phyloP scores from a whole-genome alignment of 92 coral and sea anemone genomes.

The Porites rus region DNA sequence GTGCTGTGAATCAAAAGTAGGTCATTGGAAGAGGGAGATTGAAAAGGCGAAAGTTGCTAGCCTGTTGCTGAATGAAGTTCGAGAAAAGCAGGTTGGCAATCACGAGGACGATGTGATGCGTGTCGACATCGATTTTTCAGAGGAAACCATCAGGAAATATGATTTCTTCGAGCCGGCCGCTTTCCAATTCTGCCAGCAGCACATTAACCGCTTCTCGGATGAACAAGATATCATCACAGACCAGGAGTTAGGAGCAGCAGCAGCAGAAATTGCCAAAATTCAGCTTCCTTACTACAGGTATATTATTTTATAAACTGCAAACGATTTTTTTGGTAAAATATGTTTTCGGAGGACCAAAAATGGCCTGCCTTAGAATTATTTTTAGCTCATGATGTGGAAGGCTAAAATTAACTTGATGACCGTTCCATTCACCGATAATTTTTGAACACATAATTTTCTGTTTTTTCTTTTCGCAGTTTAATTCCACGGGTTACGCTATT shows the following conservation, averaged over 20 bases:
- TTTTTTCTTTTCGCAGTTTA: conserved; percentile 14
- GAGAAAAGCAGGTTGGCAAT: conserved; percentile 1
- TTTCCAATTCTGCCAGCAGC: neutral
- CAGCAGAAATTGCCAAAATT: neutral
- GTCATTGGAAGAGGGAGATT: conserved; percentile 60
- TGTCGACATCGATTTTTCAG: conserved; percentile 33
- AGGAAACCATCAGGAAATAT: conserved; percentile 26
- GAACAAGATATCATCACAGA: conserved; percentile 6
- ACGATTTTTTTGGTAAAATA: too few relatives aligned
- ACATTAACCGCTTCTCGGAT: too few relatives aligned
- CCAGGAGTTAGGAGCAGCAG: conserved; percentile 18
- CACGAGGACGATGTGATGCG: too few relatives aligned
- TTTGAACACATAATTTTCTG: conserved; percentile 7
- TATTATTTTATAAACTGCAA: too few relatives aligned
- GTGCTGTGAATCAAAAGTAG: conserved; percentile 57
- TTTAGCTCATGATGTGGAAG: conserved; percentile 2
- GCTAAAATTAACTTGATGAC: conserved; percentile 11
- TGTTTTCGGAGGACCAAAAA: too few relatives aligned
- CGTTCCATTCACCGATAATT: neutral
- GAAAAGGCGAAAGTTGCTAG: conserved; percentile 37
- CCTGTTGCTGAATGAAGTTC: conserved; percentile 44
- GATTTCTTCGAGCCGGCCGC: conserved; percentile 7
- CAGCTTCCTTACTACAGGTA: conserved; percentile 44
- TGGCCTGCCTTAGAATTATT: neutral
- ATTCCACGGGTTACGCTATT: conserved; percentile 8